Evolutionary conservation across 2,797 vertebrate species (phyloP).

Genomic region (Xenentodon cancila): DNA sequence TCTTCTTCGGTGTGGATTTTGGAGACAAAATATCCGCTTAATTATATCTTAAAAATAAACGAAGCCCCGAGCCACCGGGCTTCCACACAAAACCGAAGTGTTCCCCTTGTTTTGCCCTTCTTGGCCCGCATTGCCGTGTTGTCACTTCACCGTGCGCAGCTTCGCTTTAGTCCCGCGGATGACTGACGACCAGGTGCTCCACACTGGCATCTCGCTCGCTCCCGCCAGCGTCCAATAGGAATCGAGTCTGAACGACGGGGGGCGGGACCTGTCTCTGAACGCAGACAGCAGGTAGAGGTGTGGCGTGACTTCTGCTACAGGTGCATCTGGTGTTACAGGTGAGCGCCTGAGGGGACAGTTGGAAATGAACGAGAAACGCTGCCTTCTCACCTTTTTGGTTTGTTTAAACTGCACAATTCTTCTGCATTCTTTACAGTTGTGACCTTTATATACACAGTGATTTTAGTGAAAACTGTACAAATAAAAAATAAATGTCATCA

Average conservation of each 20-base stretch:
- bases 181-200: conserved; percentile 84
- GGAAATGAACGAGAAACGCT: background rate
- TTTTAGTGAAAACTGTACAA: too few species aligned
- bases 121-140: conserved; percentile 79
- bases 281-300: conserved; percentile 72
- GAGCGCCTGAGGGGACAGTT: background rate
- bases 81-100: conserved; percentile 51
- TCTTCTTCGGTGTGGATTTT: conserved; percentile 25
- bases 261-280: conserved; percentile 72
- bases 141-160: conserved; percentile 49
- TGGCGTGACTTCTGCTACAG: conserved; percentile 67
- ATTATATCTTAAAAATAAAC: conserved; percentile 3
- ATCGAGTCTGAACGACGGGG: conserved; percentile 9
- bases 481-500: background rate
- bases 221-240: conserved; percentile 72
- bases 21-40: conserved; percentile 13
- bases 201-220: conserved; percentile 67
- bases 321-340: conserved; percentile 64
- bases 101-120: conserved; percentile 67
- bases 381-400: background rate
- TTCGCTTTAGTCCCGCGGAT: conserved; percentile 54
- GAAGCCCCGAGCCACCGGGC: conserved; percentile 29
- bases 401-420: too few species aligned
- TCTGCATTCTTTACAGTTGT: too few species aligned
- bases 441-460: too few species aligned